Percentiles rank a stretch among this genome's conserved stretches.
These are phyloP conservation scores for Tiaroga cobitis DNA, from an alignment of 2,797 vertebrate species.

Conservation along the genomic window DNA sequence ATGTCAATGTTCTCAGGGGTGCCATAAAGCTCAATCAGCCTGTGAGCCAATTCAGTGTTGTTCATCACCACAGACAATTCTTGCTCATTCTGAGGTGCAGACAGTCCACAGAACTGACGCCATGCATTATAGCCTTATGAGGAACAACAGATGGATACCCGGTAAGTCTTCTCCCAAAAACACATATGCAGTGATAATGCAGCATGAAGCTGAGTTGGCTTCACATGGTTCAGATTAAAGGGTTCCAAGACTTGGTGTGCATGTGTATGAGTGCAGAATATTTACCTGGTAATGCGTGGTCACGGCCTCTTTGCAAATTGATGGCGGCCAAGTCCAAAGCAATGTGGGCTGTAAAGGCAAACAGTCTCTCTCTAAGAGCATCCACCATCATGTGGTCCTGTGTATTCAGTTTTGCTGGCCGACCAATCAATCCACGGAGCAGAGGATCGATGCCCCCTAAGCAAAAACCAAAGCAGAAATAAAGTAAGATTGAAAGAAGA, in stretches of 20 bases:
- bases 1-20: constrained; percentile 87
- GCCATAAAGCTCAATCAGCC: constrained; percentile 80
- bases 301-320: constrained; percentile 85
- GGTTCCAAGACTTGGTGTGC: background rate
- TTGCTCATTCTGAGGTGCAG: constrained; percentile 72
- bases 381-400: constrained; percentile 79
- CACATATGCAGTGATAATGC: background rate
- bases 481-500: background rate
- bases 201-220: background rate
- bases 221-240: background rate
- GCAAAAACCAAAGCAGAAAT: background rate
- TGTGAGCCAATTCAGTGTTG: constrained; percentile 70
- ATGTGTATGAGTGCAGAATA: background rate
- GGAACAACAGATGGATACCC: background rate
- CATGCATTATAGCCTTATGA: constrained; percentile 87
- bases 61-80: constrained; percentile 81
- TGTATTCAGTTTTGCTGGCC: constrained; percentile 76
- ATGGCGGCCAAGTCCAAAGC: constrained; percentile 86
- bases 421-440: constrained; percentile 73
- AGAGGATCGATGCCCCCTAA: constrained; percentile 78
- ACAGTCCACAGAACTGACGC: constrained; percentile 85
- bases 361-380: constrained; percentile 76
- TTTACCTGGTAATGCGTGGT: constrained; percentile 86
- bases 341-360: constrained; percentile 73
- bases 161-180: background rate